Base-by-base conservation (phyloP, 2,113 vertebrate genomes). In the Sitta europaea region DNA sequence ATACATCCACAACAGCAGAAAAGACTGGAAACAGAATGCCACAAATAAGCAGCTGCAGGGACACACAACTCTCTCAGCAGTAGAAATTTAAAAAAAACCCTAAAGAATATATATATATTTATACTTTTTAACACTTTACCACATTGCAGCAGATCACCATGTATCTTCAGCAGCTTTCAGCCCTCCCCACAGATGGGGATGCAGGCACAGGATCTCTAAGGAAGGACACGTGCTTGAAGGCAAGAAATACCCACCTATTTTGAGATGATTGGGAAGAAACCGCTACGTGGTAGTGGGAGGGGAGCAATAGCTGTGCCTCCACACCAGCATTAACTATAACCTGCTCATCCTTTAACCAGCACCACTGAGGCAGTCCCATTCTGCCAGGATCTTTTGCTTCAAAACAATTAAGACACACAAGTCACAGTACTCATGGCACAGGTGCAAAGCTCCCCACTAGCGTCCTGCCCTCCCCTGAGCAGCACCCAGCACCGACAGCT, bases 341-440 rank as follows among this genome's bases (percentile, higher is more conserved):
- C 47, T 55, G 51, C 57, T 57, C 75, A 59, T 63, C 78, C 78
- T 68, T 80, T 53, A 61, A 38, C 58, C 78, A 76, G 50, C 71
- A 79, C n/a, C 70, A 24, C 21, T 4, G 2, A 79, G 9, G 58
- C 67, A 35, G 58, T 2, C 59, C 2, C 7, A 10, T 35, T 47
- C 70, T 45, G 29, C 82, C 54, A 42, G 54, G 8, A 63, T 23
- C 33, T 35, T 82, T 48, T 7, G 3, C 70, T 66, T 65, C 66
- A 40, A 48, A 35, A 23, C 28, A 59, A 55, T 36, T 18, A 35
- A 54, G 54, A 57, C 54, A 14, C 11, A 36, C 10, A 36, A 31
- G 57, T 57, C 1, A 1, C 33, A 12, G 23, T 0, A 9, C 2
- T 0, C 0, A 0, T 1, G 40, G 70, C 14, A 35, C 35, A 55